Percentiles rank a stretch among this genome's conserved stretches.
Conservation (phyloP, 2,797 vertebrate species). For the Schizopygopsis malacanthus region DNA sequence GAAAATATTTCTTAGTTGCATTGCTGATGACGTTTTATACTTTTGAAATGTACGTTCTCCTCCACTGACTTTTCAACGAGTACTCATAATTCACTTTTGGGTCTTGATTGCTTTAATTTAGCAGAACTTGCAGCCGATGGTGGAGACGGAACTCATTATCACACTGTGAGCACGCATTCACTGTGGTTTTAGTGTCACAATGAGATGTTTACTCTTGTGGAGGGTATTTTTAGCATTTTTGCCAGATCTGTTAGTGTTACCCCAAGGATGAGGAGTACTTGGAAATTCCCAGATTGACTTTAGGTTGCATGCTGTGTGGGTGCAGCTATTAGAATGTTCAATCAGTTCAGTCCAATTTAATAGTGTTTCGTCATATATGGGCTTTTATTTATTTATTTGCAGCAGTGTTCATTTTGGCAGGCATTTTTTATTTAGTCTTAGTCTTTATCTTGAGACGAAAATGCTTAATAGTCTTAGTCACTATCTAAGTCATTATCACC, state of each 20-base stretch:
- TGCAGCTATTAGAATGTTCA: background rate
- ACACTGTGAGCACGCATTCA: background rate
- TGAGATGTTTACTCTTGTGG: slow-evolving; percentile 20
- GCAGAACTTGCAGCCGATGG: background rate
- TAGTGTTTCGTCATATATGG: background rate
- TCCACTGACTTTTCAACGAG: background rate
- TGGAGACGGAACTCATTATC: slow-evolving; percentile 19
- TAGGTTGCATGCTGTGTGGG: background rate
- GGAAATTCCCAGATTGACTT: slow-evolving; percentile 1
- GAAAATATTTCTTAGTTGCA: slow-evolving; percentile 5
- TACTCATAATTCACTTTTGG: slow-evolving; percentile 8
- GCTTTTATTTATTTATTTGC: background rate
- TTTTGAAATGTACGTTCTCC: background rate
- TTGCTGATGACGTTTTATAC: background rate
- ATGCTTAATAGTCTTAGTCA: too few species aligned
- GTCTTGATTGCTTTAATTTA: slow-evolving; percentile 35
- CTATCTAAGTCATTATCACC: too few species aligned
- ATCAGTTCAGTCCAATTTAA: background rate
- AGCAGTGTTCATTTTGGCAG: too few species aligned
- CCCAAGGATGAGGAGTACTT: background rate
- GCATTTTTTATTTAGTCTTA: too few species aligned
- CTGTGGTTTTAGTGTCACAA: background rate
- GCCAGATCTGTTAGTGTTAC: background rate
- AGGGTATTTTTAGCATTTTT: slow-evolving; percentile 7
- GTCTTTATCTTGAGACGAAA: too few species aligned